Evolutionary conservation across 2,888 invertebrate species (phyloP).

Genomic region (Melanostoma scalare): DNA sequence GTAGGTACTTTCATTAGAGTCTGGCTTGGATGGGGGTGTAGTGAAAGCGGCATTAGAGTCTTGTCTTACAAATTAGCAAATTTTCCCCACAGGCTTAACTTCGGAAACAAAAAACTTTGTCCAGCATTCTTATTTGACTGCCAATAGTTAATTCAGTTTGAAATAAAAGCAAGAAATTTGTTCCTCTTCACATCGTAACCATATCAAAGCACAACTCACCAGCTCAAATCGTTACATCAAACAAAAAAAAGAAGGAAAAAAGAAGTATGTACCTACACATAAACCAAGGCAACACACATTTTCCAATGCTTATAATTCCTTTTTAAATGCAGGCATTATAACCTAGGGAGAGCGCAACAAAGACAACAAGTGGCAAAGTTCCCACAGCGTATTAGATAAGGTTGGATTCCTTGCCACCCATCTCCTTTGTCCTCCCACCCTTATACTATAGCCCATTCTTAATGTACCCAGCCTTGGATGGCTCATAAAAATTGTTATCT

Average conservation of each 20-base stretch:
- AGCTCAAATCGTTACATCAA: conserved; percentile 46
- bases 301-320: conserved; percentile 71
- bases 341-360: conserved; percentile 69
- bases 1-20: too few relatives aligned
- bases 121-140: too few relatives aligned
- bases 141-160: too few relatives aligned
- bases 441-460: not conserved
- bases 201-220: too few relatives aligned
- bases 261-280: not conserved
- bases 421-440: not conserved
- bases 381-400: conserved; percentile 68
- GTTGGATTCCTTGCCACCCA: conserved; percentile 50
- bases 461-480: conserved; percentile 42
- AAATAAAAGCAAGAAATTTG: too few relatives aligned
- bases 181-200: too few relatives aligned
- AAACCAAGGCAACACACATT: conserved; percentile 48
- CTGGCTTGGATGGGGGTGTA: too few relatives aligned
- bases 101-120: too few relatives aligned
- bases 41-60: too few relatives aligned
- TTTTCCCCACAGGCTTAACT: too few relatives aligned
- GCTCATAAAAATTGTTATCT: conserved; percentile 68
- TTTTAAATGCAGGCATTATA: conserved; percentile 73
- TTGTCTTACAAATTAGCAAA: too few relatives aligned
- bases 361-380: conserved; percentile 71
- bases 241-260: conserved; percentile 24